Evolutionary conservation across 1,140 invertebrate genomes (phyloP).

Genomic region (Nephila pilipes): DNA sequence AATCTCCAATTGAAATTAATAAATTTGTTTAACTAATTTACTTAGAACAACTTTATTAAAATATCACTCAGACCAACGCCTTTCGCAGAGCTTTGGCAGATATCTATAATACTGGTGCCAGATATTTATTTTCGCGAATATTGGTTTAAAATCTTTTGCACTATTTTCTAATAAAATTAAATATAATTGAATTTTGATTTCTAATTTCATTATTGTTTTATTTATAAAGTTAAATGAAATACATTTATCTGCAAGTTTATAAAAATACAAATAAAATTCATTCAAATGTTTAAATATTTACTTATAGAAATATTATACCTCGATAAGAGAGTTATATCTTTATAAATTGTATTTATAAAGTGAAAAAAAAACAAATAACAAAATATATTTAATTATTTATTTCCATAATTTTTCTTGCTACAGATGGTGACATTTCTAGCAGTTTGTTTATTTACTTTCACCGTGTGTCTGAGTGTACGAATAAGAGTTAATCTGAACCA

Average conservation of each 20-base stretch:
- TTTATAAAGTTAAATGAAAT: no score
- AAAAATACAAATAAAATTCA: no score
- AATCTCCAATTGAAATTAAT: not conserved
- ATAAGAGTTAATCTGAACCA: no score
- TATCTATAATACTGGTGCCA: constrained; percentile 45
- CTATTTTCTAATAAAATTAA: not conserved
- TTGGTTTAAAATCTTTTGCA: not conserved
- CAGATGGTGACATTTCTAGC: not conserved
- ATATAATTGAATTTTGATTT: not conserved
- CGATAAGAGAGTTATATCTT: no score
- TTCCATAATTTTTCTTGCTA: not conserved
- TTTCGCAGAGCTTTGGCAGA: constrained; percentile 61
- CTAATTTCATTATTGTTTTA: not conserved
- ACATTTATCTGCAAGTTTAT: no score
- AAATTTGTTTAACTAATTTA: not conserved
- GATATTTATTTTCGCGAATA: not conserved
- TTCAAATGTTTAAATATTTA: no score
- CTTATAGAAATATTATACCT: no score
- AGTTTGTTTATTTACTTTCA: not conserved
- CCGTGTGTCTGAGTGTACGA: not conserved
- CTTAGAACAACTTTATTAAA: constrained; percentile 9
- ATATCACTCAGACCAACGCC: constrained; percentile 70
- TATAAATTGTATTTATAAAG: no score
- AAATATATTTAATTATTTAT: no score
- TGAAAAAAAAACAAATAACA: no score